phyloP scores from a whole-genome alignment of 1,140 invertebrate genomes.

The Drosophila varians region DNA sequence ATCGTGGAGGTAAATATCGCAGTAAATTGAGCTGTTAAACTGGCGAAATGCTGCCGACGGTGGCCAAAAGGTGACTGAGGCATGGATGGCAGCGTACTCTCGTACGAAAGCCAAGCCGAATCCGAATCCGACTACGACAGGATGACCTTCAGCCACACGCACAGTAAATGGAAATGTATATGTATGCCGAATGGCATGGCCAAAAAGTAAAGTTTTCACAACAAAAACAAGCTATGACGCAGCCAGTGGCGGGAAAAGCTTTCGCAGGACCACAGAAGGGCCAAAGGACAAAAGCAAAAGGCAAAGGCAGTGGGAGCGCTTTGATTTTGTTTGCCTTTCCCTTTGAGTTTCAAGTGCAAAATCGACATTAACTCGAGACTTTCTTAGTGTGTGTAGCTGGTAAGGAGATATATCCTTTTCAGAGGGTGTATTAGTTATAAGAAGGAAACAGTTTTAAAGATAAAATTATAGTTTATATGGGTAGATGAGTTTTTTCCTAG shows the following conservation, averaged over 20 bases:
- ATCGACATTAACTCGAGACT: constrained; percentile 50
- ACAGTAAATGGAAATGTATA: constrained; percentile 30
- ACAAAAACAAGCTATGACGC: constrained; percentile 54
- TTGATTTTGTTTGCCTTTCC: constrained; percentile 58
- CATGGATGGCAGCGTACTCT: constrained; percentile 36
- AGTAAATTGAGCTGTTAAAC: constrained; percentile 22
- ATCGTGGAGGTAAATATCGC: constrained; percentile 24
- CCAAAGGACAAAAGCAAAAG: constrained; percentile 1
- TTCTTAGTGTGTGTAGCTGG: constrained; percentile 4
- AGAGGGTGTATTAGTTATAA: not conserved
- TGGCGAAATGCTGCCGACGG: constrained; percentile 34
- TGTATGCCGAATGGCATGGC: constrained; percentile 25
- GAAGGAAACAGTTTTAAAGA: no score
- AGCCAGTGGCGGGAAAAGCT: constrained; percentile 67
- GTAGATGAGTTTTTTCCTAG: no score
- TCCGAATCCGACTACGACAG: constrained; percentile 47
- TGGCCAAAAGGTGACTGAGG: constrained; percentile 35
- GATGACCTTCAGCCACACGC: constrained; percentile 82
- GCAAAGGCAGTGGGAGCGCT: constrained; percentile 19
- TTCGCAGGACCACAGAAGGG: constrained; percentile 16
- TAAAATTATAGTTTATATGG: no score
- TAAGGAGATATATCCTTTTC: constrained; percentile 8
- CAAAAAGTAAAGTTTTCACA: constrained; percentile 75
- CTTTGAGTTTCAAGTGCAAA: constrained; percentile 72
- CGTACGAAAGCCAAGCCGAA: not conserved